Evolutionary conservation across 64 coral and sea anemone species (phyloP).

Genomic region (Pocillopora damicornis): DNA sequence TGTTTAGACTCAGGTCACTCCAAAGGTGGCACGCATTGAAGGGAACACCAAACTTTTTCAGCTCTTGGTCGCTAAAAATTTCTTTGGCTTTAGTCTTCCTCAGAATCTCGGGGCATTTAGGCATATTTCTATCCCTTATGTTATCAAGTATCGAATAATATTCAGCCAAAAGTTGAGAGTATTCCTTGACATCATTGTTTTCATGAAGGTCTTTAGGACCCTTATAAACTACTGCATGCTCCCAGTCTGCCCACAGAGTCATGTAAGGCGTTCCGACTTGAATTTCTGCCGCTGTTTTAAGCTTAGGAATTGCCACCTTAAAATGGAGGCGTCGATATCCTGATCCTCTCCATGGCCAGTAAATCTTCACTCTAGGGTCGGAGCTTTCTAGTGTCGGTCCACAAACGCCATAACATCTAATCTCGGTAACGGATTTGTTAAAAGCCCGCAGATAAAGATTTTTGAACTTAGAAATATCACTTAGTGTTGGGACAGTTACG

Average conservation of each 20-base stretch:
- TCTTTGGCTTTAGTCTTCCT: not conserved
- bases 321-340: conserved; percentile 50
- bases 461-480: conserved; percentile 30
- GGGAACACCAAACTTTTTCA: conserved; percentile 7
- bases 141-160: conserved; percentile 50
- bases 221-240: conserved; percentile 29
- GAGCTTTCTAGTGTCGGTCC: not conserved
- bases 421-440: conserved; percentile 1
- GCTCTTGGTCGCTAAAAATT: not conserved
- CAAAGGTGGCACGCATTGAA: conserved; percentile 13
- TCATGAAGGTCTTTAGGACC: not conserved
- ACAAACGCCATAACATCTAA: conserved; percentile 40
- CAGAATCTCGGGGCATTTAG: conserved; percentile 1
- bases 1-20: conserved; percentile 30
- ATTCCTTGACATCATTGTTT: not conserved
- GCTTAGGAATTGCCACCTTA: not conserved
- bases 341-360: conserved; percentile 39
- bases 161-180: conserved; percentile 17
- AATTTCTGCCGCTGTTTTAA: conserved; percentile 10
- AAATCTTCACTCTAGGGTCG: conserved; percentile 11
- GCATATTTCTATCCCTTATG: conserved; percentile 13
- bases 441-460: not conserved
- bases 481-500: conserved; percentile 21
- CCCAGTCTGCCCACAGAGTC: conserved; percentile 54
- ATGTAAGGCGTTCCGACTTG: conserved; percentile 52